Evolutionary conservation across 2,113 vertebrate species (phyloP).

Genomic region (Myotis davidii): DNA sequence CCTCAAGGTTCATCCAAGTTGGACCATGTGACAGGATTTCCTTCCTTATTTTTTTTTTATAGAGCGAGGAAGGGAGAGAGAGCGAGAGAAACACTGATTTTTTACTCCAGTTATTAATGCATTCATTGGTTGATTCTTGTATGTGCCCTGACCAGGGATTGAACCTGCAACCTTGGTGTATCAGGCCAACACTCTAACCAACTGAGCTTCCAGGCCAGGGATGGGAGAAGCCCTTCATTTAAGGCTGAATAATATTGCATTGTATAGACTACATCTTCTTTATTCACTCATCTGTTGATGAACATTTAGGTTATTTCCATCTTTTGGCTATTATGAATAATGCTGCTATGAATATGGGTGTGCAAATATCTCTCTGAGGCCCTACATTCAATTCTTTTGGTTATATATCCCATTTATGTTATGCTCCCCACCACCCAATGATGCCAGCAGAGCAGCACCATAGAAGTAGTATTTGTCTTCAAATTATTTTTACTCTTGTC

Average conservation of each 20-base stretch:
- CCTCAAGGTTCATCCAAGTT: not conserved
- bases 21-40: not conserved
- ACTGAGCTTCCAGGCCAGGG: not conserved
- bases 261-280: not conserved
- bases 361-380: not conserved
- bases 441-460: not conserved
- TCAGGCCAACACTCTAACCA: not conserved
- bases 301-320: not conserved
- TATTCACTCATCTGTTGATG: not conserved
- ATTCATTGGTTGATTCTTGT: not conserved
- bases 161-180: not conserved
- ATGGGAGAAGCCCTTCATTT: not conserved
- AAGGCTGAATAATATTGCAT: not conserved
- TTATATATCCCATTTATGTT: not conserved
- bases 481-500: not conserved
- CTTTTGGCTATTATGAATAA: not conserved
- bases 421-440: not conserved
- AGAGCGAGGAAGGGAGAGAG: not conserved
- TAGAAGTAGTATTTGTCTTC: not conserved
- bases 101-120: not conserved
- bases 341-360: not conserved
- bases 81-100: not conserved
- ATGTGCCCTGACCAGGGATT: not conserved
- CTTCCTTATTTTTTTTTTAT: not conserved
- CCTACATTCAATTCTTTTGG: not conserved